phyloP scores from a whole-genome alignment of 2,797 vertebrate species.

The Tarsius wallacei region DNA sequence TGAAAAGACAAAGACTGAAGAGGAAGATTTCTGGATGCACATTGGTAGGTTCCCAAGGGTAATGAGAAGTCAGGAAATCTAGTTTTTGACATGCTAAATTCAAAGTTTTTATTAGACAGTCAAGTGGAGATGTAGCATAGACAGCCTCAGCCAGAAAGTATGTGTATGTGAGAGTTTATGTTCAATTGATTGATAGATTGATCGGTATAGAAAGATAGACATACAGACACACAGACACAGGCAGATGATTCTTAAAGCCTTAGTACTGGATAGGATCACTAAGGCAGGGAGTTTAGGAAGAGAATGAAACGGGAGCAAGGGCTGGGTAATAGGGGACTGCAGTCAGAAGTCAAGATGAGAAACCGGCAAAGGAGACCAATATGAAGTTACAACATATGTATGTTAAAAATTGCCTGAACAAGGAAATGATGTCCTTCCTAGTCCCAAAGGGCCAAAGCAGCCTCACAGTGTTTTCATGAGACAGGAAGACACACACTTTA shows the following conservation, averaged over 20 bases:
- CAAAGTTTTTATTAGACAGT: background rate
- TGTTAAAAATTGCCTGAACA: background rate
- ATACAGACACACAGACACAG: background rate
- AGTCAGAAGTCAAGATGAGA: background rate
- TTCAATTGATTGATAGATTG: background rate
- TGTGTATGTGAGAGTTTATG: background rate
- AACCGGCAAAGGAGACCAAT: background rate
- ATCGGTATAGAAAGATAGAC: background rate
- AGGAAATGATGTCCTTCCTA: background rate
- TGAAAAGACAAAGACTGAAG: background rate
- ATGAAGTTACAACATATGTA: rapidly evolving
- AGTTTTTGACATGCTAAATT: background rate
- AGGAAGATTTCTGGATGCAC: background rate
- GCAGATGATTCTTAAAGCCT: background rate
- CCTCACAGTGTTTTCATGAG: background rate
- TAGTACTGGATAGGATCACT: background rate
- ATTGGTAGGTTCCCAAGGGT: background rate
- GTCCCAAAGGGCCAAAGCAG: no score
- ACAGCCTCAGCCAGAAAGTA: background rate
- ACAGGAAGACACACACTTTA: background rate
- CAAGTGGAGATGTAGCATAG: background rate
- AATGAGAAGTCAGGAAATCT: background rate
- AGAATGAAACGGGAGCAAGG: background rate
- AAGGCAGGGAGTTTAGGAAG: background rate
- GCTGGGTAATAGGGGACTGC: background rate